phyloP scores from a whole-genome alignment of 2,797 vertebrate genomes.

The Sebastiscus albofasciatus region DNA sequence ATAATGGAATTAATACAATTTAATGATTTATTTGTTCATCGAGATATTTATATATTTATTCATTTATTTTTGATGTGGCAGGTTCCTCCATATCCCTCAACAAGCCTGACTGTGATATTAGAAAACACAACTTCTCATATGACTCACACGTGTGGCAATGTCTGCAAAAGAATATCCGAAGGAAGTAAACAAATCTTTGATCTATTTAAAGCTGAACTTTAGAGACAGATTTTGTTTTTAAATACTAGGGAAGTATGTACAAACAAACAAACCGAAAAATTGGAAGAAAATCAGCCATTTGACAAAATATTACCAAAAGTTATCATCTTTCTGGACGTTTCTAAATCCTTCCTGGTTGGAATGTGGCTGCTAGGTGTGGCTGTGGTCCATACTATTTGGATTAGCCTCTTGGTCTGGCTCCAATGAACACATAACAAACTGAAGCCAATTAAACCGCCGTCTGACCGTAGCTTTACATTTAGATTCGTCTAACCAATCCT shows the following conservation, averaged over 20 bases:
- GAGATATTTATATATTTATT: too few species aligned
- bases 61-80: too few species aligned
- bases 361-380: neutral
- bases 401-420: slow-evolving; percentile 38
- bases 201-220: neutral
- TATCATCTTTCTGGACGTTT: neutral
- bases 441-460: slow-evolving; percentile 45
- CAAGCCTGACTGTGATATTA: neutral
- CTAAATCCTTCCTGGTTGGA: neutral
- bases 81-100: neutral
- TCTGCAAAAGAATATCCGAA: neutral
- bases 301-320: neutral
- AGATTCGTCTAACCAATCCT: slow-evolving; percentile 25
- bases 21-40: too few species aligned
- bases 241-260: neutral
- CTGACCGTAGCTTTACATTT: slow-evolving; percentile 34
- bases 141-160: neutral
- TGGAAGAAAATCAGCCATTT: neutral
- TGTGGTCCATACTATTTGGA: slow-evolving; percentile 43
- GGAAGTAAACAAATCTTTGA: neutral
- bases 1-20: too few species aligned
- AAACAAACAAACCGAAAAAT: neutral
- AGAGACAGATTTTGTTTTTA: neutral
- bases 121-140: neutral
- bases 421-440: slow-evolving; percentile 46